A percentile compares a stretch with the other conserved stretches of the same genome.
phyloP scores from a whole-genome alignment of 2,888 invertebrate genomes.

The Machimus rusticus region DNA sequence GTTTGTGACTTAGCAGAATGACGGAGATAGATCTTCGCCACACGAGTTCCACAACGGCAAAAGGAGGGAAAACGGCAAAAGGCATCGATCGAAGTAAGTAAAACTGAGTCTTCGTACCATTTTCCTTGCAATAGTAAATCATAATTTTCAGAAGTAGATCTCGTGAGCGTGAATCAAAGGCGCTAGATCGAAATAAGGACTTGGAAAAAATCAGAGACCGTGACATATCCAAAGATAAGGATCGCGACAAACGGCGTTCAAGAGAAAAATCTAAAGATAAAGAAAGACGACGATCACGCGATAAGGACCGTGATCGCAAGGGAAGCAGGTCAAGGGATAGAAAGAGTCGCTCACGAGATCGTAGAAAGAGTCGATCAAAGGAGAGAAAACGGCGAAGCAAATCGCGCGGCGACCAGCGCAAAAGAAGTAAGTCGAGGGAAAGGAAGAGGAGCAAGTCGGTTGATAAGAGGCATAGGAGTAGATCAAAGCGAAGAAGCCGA shows the following conservation, averaged over 20 bases:
- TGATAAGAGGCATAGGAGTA: slow-evolving; percentile 51
- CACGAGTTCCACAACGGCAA: slow-evolving; percentile 32
- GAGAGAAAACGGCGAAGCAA: slow-evolving; percentile 49
- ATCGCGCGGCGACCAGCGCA: background rate
- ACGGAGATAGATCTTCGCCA: slow-evolving; percentile 47
- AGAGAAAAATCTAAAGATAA: slow-evolving; percentile 57
- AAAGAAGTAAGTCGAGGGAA: slow-evolving; percentile 44
- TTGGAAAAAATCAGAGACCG: slow-evolving; percentile 53
- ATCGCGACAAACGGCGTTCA: slow-evolving; percentile 55
- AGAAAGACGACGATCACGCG: slow-evolving; percentile 54
- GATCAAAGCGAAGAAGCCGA: slow-evolving; percentile 53
- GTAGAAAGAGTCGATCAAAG: slow-evolving; percentile 47
- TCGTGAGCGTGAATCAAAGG: slow-evolving; percentile 49
- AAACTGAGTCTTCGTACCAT: background rate
- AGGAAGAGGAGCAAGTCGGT: slow-evolving; percentile 53
- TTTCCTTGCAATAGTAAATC: background rate
- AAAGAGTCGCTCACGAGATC: slow-evolving; percentile 57
- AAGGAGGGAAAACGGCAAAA: slow-evolving; percentile 45
- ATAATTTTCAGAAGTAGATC: slow-evolving; percentile 61
- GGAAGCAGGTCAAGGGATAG: slow-evolving; percentile 43
- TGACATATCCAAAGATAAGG: slow-evolving; percentile 58
- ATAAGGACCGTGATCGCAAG: slow-evolving; percentile 49
- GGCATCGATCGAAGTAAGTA: slow-evolving; percentile 51
- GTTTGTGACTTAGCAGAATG: slow-evolving; percentile 52
- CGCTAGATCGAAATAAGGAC: slow-evolving; percentile 59